A percentile compares a stretch with the other conserved stretches of the same genome.
Conservation (phyloP, 2,113 vertebrate species). For the Psilopsiagon aymara region DNA sequence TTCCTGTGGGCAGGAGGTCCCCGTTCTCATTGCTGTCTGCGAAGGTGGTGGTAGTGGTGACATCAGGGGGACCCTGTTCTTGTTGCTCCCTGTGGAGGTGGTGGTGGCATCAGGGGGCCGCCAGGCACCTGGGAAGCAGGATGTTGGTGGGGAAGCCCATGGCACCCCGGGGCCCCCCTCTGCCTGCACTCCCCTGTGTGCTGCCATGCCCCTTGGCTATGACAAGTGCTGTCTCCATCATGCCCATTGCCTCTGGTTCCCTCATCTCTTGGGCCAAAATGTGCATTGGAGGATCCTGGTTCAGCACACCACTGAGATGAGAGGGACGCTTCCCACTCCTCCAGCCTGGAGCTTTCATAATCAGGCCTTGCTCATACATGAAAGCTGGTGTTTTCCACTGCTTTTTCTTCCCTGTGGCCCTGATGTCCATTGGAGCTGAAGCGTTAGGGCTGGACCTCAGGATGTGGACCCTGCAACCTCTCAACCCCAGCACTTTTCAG, state of each 20-base stretch:
- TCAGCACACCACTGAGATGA: not conserved
- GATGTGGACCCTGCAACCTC: not conserved
- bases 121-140: not conserved
- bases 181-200: not conserved
- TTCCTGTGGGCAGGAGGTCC: not conserved
- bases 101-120: not conserved
- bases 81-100: rapidly evolving
- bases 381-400: rapidly evolving
- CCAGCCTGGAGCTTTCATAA: not conserved
- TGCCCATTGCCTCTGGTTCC: not conserved
- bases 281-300: not conserved
- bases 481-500: not conserved
- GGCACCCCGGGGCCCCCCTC: rapidly evolving
- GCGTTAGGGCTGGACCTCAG: not conserved
- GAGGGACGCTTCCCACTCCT: not conserved
- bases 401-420: not conserved
- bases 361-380: not conserved
- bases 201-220: not conserved
- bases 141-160: not conserved
- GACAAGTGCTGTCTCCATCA: not conserved
- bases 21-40: rapidly evolving
- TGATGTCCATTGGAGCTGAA: not conserved
- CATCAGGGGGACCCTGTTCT: not conserved
- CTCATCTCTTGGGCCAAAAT: not conserved
- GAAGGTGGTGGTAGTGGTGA: not conserved